Evolutionary conservation across 1,140 invertebrate species (phyloP).

Genomic region (Drusus annulatus): DNA sequence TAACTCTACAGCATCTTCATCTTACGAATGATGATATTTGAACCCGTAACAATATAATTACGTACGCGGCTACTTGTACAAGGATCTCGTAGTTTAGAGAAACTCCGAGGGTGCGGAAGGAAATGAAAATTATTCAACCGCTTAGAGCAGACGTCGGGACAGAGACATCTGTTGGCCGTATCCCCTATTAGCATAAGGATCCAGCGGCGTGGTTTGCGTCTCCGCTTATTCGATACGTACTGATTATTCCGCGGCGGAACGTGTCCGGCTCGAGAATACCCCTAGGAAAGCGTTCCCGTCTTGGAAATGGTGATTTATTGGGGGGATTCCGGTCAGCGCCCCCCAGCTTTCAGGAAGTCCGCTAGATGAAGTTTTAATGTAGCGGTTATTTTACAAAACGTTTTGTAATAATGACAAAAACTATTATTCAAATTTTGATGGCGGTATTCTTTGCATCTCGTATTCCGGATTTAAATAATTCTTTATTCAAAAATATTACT

Average conservation of each 20-base stretch:
- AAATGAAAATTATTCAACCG: slow-evolving; percentile 27
- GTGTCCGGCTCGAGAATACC: slow-evolving; percentile 5
- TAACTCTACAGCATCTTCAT: too few species aligned
- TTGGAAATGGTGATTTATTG: slow-evolving; percentile 21
- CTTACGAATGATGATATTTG: too few species aligned
- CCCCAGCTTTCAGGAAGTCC: neutral
- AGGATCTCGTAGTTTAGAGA: too few species aligned
- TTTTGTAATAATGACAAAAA: too few species aligned
- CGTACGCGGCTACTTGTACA: too few species aligned
- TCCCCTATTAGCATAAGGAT: slow-evolving; percentile 44
- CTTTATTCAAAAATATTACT: too few species aligned
- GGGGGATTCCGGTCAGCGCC: neutral
- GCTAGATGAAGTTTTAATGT: slow-evolving; percentile 22
- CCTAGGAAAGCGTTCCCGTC: neutral
- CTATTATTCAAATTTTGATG: too few species aligned
- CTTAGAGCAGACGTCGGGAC: neutral
- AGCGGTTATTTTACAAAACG: neutral
- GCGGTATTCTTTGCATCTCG: too few species aligned
- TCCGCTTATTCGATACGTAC: slow-evolving; percentile 45
- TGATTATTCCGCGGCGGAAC: slow-evolving; percentile 38
- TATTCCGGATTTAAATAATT: too few species aligned
- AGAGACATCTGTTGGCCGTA: slow-evolving; percentile 35
- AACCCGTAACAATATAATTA: too few species aligned
- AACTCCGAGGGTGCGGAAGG: neutral
- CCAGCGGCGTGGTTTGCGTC: slow-evolving; percentile 31